phyloP scores from a whole-genome alignment of 2,888 invertebrate species.

The Diaprepes abbreviatus region DNA sequence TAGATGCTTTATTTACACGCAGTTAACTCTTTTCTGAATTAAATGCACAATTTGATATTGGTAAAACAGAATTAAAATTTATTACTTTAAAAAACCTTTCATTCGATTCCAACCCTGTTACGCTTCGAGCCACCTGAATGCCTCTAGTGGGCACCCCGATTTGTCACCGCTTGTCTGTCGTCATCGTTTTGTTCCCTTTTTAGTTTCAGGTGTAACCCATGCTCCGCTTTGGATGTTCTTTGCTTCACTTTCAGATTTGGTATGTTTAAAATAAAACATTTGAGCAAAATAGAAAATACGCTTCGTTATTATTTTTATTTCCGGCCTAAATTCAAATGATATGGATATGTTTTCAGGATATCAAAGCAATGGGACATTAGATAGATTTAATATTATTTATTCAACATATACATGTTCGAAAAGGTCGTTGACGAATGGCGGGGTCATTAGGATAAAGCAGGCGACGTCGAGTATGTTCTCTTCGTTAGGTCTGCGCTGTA shows the following conservation, averaged over 20 bases:
- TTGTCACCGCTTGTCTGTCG: slow-evolving; percentile 32
- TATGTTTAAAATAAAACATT: slow-evolving; percentile 14
- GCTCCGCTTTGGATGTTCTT: background rate
- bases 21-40: too few species aligned
- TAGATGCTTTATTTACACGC: too few species aligned
- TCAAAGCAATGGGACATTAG: too few species aligned
- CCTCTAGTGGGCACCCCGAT: slow-evolving; percentile 14
- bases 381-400: too few species aligned
- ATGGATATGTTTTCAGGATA: too few species aligned
- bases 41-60: too few species aligned
- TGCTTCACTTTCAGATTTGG: slow-evolving; percentile 4
- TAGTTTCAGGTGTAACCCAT: slow-evolving; percentile 27
- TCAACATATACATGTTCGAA: too few species aligned
- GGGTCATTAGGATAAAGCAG: too few species aligned
- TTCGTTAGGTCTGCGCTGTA: too few species aligned
- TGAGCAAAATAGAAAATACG: slow-evolving; percentile 4
- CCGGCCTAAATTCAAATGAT: slow-evolving; percentile 5
- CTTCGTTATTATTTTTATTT: background rate
- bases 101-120: background rate
- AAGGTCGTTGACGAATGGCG: too few species aligned
- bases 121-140: slow-evolving; percentile 19
- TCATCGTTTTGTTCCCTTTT: slow-evolving; percentile 30
- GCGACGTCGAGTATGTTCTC: too few species aligned
- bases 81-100: background rate
- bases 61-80: too few species aligned